Percentiles rank a stretch among this genome's conserved stretches.
Evolutionary conservation across 2,113 vertebrate species (phyloP).

Genomic region (Chlamydotis undulata): DNA sequence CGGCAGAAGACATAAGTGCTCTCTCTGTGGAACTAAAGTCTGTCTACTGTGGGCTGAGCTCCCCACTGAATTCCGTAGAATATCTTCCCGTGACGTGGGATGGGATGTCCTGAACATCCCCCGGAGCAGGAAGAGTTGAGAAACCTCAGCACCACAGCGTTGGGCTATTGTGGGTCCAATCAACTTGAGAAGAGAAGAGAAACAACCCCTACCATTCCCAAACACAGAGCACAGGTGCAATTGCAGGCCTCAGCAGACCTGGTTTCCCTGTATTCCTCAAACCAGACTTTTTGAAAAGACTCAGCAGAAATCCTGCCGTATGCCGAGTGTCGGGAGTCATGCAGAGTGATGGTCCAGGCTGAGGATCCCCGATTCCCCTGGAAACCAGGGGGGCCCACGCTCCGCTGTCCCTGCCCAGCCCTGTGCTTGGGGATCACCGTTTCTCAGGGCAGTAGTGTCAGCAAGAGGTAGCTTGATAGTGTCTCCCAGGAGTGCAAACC

Average conservation of each 20-base stretch:
- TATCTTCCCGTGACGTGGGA: background rate
- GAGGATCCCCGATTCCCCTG: background rate
- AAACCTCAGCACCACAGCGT: background rate
- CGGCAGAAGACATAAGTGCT: background rate
- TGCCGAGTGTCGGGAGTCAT: background rate
- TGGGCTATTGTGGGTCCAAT: fast-evolving
- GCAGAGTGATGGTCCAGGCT: background rate
- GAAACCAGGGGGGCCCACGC: fast-evolving
- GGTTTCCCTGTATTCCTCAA: background rate
- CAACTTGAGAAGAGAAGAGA: background rate
- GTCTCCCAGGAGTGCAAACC: background rate
- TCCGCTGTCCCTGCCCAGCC: background rate
- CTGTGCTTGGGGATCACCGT: background rate
- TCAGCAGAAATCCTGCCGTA: background rate
- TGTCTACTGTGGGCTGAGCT: background rate
- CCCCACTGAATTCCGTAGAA: background rate
- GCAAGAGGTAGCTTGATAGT: background rate
- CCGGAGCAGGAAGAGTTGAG: background rate
- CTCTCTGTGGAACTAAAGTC: background rate
- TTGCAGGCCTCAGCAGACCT: background rate
- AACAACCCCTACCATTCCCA: background rate
- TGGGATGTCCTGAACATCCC: background rate
- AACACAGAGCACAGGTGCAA: background rate
- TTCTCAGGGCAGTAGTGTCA: background rate
- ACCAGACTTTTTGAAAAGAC: background rate